These are phyloP conservation scores for Isotomurus palustris DNA, from an alignment of 2,888 invertebrate genomes.

Conservation along the genomic window DNA sequence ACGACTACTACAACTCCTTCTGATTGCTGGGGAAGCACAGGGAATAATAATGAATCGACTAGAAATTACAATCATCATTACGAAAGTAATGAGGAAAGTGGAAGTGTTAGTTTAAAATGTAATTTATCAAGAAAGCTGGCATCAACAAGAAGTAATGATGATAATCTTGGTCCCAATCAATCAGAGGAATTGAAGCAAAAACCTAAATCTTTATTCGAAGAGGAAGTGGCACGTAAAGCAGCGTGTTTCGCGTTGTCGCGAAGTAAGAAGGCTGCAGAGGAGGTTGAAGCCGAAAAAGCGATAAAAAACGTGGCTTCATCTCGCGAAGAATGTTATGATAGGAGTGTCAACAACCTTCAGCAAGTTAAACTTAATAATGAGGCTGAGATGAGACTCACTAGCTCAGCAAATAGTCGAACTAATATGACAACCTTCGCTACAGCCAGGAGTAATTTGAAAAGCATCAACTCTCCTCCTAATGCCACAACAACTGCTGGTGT, in stretches of 20 bases:
- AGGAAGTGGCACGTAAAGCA: constrained; percentile 37
- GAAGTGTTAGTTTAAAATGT: constrained; percentile 11
- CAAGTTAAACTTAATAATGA: constrained; percentile 1
- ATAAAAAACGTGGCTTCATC: not conserved
- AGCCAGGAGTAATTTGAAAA: not conserved
- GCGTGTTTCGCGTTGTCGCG: constrained; percentile 23
- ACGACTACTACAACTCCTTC: not conserved
- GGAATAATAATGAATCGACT: not conserved
- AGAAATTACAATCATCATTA: not conserved
- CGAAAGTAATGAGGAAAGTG: constrained; percentile 9
- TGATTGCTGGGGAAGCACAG: too few species aligned
- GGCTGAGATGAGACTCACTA: constrained; percentile 8
- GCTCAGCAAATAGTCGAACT: not conserved
- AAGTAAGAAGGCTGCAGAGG: constrained; percentile 19
- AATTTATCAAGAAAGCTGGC: constrained; percentile 7
- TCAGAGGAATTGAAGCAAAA: constrained; percentile 1
- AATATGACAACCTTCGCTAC: constrained; percentile 2
- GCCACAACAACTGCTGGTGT: too few species aligned
- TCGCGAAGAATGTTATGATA: constrained; percentile 1
- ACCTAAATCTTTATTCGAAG: constrained; percentile 24
- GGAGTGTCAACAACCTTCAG: constrained; percentile 19
- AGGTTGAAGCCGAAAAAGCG: not conserved
- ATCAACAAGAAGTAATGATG: not conserved
- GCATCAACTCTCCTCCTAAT: constrained; percentile 1
- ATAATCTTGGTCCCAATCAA: constrained; percentile 8